Base-by-base conservation (phyloP, 2,888 invertebrate species). In the Meiosimyza decipiens region DNA sequence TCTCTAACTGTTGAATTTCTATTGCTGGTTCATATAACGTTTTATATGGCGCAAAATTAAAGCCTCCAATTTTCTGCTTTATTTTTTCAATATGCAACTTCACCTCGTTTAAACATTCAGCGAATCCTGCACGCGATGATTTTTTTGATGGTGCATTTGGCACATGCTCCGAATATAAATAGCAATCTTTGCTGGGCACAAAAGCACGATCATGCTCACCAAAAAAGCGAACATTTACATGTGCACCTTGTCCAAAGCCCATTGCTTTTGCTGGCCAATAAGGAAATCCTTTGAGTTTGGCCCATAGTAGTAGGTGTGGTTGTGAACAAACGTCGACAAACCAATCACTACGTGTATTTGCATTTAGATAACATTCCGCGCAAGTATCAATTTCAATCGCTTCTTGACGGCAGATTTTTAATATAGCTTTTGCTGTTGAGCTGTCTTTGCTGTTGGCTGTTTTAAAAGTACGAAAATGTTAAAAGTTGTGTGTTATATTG, bases 201-300 rank as follows among this genome's bases (percentile, higher is more conserved):
- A 96, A 96, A 7, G 97, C 96, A 71, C 96, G 90, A 87, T 98
- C 97, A 87, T 98, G 97, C 18, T 94, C 95, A 0, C 98, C 98
- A 87, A 98, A 98, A 88, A 98, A 98, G 2, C 97, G 88, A 3
- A 96, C 96, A 86, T 98, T 97, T 0, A 97, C 95, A 79, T 91
- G 87, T 0, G 93, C 91, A 11, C 90, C 87, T 28, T 89, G 88
- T 72, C 91, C 91, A 9, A 90, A 86, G 0, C 91, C 90, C 93
- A 95, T 94, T 0, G 93, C 95, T 88, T 98, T 98, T 0, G 97
- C 98, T 0, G 98, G 98, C 98, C 98, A 99, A 87, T 94, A 97
- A 0, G 98, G 98, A 83, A 97, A 98, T 87, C 92, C 98, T 89
- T 97, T 97, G 13, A 98, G 89, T 85, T 98, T 97, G 0, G 98